Percentiles rank a stretch among this genome's conserved stretches.
phyloP scores from a whole-genome alignment of 2,113 vertebrate genomes.

The Nerophis lumbriciformis region DNA sequence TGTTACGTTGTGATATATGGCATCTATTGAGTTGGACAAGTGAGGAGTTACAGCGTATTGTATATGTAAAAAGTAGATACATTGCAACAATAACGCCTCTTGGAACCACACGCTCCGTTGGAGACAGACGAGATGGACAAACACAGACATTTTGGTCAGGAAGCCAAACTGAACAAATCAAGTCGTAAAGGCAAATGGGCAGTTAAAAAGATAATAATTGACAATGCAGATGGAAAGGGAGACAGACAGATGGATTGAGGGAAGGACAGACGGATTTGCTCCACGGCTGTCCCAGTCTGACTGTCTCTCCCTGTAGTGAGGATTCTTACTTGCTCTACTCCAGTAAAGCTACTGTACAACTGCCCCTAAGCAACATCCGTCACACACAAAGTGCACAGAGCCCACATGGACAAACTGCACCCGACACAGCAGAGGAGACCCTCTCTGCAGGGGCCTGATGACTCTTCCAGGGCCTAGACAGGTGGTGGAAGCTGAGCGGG shows the following conservation, averaged over 20 bases:
- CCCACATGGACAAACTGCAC: constrained; percentile 12
- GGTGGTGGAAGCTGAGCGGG: constrained; percentile 71
- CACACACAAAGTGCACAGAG: constrained; percentile 16
- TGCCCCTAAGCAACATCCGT: constrained; percentile 17
- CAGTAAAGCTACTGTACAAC: constrained; percentile 5
- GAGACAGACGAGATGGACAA: not conserved
- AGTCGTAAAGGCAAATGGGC: constrained; percentile 40
- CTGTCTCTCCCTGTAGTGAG: constrained; percentile 28
- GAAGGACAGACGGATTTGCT: constrained; percentile 45
- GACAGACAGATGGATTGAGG: constrained; percentile 59
- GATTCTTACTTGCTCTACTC: constrained; percentile 30
- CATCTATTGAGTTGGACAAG: no score
- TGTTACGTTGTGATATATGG: no score
- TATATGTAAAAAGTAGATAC: no score
- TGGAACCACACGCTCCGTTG: not conserved
- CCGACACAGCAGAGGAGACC: constrained; percentile 26
- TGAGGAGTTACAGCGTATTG: no score
- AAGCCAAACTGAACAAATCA: not conserved
- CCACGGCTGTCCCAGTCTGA: constrained; percentile 34
- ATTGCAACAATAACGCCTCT: no score
- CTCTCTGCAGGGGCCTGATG: constrained; percentile 47
- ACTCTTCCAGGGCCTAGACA: constrained; percentile 71
- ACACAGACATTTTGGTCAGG: not conserved
- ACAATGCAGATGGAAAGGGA: constrained; percentile 63
- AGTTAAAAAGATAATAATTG: constrained; percentile 51